Evolutionary conservation across 2,888 invertebrate genomes (phyloP), one percentile per base, ranked within the genome.

Genomic region (Scaptomyza polygonia): DNA sequence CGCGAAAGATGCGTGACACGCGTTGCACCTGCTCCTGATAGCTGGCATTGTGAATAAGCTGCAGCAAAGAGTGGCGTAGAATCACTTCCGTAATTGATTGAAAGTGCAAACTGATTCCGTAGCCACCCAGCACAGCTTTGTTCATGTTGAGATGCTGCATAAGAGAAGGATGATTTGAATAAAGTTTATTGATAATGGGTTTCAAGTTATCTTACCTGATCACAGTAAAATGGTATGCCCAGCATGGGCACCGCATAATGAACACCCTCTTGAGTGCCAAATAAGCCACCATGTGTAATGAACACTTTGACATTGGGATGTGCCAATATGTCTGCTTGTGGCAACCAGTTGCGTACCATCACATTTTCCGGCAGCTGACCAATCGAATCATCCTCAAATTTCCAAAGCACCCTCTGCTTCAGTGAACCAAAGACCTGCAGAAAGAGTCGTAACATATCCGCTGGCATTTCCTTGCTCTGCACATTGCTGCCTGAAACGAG

Each of bases 321-420:
- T 4, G 91, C 92, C 83, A 92, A 64, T 14, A 93, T 91, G 73
- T 93, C 93, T 44, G 90, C 89, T 77, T 93, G 93, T 0, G 93
- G 93, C 58, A 93, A 73, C 93, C 93, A 94, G 39, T 92, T 91
- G n/a, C 90, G 88, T 9, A 93, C 72, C 82, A 92, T 90, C 0
- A 94, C 89, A 78, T 93, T 93, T 12, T 71, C 55, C 0, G 93
- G 91, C 65, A 92, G 54, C 52, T 91, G 75, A 2, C 86, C 77
- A 14, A 91, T 78, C 3, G 79, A 85, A 29, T 92, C 92, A 43
- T 92, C 88, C 70, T 93, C 93, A 86, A 92, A 93, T 76, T 93
- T 93, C 92, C 93, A 93, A 0, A 93, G 67, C 1, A 93, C 89
- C 8, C 90, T 87, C 65, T 92, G 92, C 56, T 91, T 91, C 30